phyloP scores from a whole-genome alignment of 2,797 vertebrate species.

The Setipinna tenuifilis region DNA sequence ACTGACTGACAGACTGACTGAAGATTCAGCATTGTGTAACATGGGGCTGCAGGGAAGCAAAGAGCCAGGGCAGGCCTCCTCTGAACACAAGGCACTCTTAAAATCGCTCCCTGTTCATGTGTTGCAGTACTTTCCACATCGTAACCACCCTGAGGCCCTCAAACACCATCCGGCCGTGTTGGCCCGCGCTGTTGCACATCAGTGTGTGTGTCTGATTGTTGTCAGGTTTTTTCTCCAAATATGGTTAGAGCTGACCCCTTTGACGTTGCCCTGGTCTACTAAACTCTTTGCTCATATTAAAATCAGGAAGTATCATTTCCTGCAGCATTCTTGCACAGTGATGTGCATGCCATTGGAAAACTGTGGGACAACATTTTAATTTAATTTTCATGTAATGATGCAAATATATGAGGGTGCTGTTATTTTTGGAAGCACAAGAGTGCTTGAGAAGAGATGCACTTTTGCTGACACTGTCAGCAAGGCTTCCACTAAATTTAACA shows the following conservation, averaged over 20 bases:
- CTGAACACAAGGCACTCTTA: slow-evolving; percentile 32
- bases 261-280: not conserved
- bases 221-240: not conserved
- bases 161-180: not conserved
- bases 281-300: not conserved
- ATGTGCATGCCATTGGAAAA: not conserved
- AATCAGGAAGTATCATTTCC: not conserved
- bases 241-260: not conserved
- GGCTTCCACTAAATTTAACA: not conserved
- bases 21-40: slow-evolving; percentile 9
- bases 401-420: not conserved
- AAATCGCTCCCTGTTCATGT: slow-evolving; percentile 20
- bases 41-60: not conserved
- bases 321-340: not conserved
- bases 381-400: not conserved
- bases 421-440: not conserved
- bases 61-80: not conserved
- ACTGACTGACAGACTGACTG: not conserved
- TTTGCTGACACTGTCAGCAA: not conserved
- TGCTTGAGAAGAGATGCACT: not conserved
- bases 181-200: not conserved
- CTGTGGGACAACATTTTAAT: not conserved
- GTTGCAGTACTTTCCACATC: slow-evolving; percentile 22
- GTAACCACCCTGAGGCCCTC: slow-evolving; percentile 8
- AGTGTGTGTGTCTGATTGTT: not conserved